Conservation (phyloP, 2,113 vertebrate genomes). For the Dromas ardeola region DNA sequence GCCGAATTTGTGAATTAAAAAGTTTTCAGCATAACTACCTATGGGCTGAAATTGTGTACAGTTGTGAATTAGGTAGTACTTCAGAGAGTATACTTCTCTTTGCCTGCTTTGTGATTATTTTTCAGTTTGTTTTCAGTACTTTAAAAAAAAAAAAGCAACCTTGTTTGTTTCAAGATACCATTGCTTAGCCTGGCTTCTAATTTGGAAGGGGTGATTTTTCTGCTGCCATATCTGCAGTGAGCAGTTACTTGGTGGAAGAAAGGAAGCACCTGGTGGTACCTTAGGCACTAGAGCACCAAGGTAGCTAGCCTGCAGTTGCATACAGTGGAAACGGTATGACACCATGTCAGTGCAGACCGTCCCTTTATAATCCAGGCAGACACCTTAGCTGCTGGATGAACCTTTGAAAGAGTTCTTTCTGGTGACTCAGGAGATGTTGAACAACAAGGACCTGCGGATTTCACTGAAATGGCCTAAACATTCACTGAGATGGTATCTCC, state of each 20-base stretch:
- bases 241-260: not conserved
- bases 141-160: not conserved
- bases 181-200: not conserved
- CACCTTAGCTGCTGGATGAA: not conserved
- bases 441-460: not conserved
- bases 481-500: not conserved
- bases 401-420: not conserved
- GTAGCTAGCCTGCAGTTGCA: not conserved
- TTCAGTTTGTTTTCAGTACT: not conserved
- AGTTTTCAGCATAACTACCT: not conserved
- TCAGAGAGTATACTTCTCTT: not conserved
- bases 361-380: not conserved
- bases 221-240: accelerated
- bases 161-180: accelerated
- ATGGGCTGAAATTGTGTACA: accelerated
- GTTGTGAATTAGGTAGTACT: not conserved
- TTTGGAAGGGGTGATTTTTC: not conserved
- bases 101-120: not conserved
- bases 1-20: not conserved
- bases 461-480: not conserved
- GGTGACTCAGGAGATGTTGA: not conserved
- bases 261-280: not conserved
- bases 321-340: not conserved
- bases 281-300: not conserved
- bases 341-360: not conserved